Percentiles rank a stretch among this genome's conserved stretches.
Conservation (phyloP, 2,888 invertebrate species). For the Cheilosia pagana region DNA sequence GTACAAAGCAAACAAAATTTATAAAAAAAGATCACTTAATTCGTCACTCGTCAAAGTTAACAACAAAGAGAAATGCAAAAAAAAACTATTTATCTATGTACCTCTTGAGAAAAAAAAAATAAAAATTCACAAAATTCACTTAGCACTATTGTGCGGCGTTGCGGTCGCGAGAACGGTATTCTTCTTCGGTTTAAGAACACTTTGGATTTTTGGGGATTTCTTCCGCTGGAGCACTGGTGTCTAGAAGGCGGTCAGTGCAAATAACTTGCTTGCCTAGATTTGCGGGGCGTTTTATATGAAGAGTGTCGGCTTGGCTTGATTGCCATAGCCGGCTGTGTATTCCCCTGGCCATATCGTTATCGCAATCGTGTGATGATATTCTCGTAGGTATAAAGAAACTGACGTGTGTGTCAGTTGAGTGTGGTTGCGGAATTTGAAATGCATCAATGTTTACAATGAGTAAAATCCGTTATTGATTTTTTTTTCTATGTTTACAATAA, state of each 20-base stretch:
- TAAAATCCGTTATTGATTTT: not conserved
- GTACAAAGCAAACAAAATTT: not conserved
- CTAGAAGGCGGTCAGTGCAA: conserved; percentile 58
- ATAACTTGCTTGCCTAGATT: conserved; percentile 63
- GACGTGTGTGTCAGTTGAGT: not conserved
- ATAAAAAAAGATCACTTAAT: not conserved
- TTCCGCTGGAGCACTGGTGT: conserved; percentile 41
- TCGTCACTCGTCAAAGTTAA: conserved; percentile 2
- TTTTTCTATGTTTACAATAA: too few relatives aligned
- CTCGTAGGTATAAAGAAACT: conserved; percentile 14
- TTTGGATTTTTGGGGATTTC: conserved; percentile 8
- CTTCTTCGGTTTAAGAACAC: conserved; percentile 28
- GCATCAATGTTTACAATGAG: conserved; percentile 5
- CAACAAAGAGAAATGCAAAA: not conserved
- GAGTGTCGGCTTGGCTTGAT: conserved; percentile 23
- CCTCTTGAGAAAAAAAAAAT: conserved; percentile 20
- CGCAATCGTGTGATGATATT: conserved; percentile 38
- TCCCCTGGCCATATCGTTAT: conserved; percentile 57
- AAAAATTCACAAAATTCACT: conserved; percentile 45
- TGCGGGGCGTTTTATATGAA: conserved; percentile 58
- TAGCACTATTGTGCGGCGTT: conserved; percentile 15
- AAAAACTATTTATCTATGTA: conserved; percentile 13
- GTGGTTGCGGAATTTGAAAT: not conserved
- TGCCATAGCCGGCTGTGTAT: conserved; percentile 11
- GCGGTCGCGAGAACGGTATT: conserved; percentile 51